Evolutionary conservation across 2,113 vertebrate species (phyloP).

Genomic region (Zonotrichia leucophrys): DNA sequence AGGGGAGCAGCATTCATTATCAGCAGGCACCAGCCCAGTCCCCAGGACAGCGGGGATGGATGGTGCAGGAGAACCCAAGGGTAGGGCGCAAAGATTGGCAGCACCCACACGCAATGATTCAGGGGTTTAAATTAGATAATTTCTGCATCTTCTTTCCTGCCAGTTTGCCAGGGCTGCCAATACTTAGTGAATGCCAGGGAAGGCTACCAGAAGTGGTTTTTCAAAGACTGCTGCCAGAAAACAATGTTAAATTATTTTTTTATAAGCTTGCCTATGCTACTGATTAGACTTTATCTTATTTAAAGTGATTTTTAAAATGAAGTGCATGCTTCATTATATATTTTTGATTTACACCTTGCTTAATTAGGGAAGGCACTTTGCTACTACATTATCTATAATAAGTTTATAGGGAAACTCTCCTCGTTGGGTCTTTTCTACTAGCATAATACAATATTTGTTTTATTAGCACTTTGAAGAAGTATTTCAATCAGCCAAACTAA

Average conservation of each 20-base stretch:
- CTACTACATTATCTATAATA: not conserved
- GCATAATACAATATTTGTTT: not conserved
- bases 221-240: conserved; percentile 4
- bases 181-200: not conserved
- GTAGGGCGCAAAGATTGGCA: not conserved
- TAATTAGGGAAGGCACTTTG: not conserved
- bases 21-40: conserved; percentile 5
- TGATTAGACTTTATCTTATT: not conserved
- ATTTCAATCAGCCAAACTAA: not conserved
- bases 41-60: not conserved
- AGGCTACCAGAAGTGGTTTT: not conserved
- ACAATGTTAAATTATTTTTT: not conserved
- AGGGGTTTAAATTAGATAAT: not conserved
- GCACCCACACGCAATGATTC: not conserved
- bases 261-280: not conserved
- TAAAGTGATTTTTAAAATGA: not conserved
- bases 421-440: not conserved
- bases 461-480: not conserved
- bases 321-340: not conserved
- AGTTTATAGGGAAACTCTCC: not conserved
- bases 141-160: not conserved
- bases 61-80: not conserved
- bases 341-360: not conserved
- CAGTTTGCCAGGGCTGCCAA: conserved; percentile 51
- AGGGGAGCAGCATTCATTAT: conserved; percentile 19